Percentiles rank a stretch among this genome's conserved stretches.
Evolutionary conservation across 2,797 vertebrate species (phyloP).

Genomic region (Nannoperca australis): DNA sequence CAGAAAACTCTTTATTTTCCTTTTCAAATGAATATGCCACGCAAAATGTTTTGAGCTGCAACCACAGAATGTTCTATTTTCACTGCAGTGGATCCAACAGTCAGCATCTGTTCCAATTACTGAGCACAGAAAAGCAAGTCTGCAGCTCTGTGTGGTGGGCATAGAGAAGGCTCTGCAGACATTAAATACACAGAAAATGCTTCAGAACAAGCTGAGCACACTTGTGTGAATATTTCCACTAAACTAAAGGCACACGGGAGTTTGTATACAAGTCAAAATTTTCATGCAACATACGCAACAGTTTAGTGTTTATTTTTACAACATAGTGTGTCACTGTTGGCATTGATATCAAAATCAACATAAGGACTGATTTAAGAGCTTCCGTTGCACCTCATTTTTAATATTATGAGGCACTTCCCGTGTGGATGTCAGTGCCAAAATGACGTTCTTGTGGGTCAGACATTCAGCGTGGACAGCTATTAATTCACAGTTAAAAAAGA

Average conservation of each 20-base stretch:
- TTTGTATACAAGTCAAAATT: neutral
- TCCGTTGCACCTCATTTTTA: neutral
- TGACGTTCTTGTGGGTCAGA: constrained; percentile 71
- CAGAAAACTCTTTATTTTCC: constrained; percentile 17
- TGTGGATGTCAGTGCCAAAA: constrained; percentile 23
- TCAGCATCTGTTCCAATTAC: constrained; percentile 62
- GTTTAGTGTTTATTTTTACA: constrained; percentile 1
- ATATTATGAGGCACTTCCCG: neutral
- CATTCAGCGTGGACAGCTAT: constrained; percentile 73
- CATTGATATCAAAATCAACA: constrained; percentile 4
- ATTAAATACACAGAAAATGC: neutral
- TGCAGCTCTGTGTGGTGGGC: constrained; percentile 20
- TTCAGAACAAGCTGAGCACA: constrained; percentile 8
- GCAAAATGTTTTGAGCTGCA: constrained; percentile 57
- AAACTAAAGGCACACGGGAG: constrained; percentile 40
- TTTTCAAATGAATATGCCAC: constrained; percentile 50
- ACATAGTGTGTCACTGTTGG: neutral
- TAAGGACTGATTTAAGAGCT: neutral
- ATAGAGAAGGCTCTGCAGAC: constrained; percentile 24
- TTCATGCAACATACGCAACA: neutral
- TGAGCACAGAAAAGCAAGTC: constrained; percentile 3
- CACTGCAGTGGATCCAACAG: constrained; percentile 49
- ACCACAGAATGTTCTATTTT: constrained; percentile 71
- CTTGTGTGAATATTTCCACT: constrained; percentile 29
- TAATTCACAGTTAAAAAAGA: constrained; percentile 79